These are phyloP conservation scores for Leucoraja ocellata DNA, from an alignment of 2,797 vertebrate species.

Conservation along the genomic window DNA sequence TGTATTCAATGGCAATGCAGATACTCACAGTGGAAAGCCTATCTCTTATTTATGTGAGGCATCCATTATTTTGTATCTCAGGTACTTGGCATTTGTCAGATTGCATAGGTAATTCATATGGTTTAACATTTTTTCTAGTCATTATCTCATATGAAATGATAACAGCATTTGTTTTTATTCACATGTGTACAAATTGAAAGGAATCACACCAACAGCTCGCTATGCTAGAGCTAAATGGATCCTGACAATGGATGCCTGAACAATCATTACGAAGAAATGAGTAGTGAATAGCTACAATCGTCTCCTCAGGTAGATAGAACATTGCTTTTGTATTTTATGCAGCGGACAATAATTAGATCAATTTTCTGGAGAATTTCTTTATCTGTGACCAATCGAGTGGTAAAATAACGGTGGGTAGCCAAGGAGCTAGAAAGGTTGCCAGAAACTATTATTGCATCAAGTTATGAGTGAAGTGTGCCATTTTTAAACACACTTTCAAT, in stretches of 20 bases:
- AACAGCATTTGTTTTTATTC: not conserved
- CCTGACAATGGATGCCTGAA: not conserved
- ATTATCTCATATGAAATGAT: not conserved
- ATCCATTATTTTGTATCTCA: not conserved
- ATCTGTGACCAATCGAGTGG: not conserved
- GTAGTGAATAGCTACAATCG: not conserved
- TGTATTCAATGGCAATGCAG: not conserved
- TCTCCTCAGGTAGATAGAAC: not conserved
- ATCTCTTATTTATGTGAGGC: not conserved
- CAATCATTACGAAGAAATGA: not conserved
- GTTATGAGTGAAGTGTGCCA: not conserved
- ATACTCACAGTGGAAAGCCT: not conserved
- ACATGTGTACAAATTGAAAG: not conserved
- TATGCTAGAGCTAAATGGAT: not conserved
- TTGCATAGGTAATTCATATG: not conserved
- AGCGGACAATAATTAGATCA: constrained; percentile 11
- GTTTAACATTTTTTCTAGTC: not conserved
- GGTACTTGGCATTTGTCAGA: not conserved
- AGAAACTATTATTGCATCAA: constrained; percentile 5
- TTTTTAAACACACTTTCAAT: not conserved
- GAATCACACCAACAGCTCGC: not conserved
- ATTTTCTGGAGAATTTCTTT: not conserved
- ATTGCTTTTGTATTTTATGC: not conserved
- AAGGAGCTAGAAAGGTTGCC: not conserved
- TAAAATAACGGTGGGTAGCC: not conserved